phyloP scores from a whole-genome alignment of 2,888 invertebrate species.

The Tenthredo distinguenda region DNA sequence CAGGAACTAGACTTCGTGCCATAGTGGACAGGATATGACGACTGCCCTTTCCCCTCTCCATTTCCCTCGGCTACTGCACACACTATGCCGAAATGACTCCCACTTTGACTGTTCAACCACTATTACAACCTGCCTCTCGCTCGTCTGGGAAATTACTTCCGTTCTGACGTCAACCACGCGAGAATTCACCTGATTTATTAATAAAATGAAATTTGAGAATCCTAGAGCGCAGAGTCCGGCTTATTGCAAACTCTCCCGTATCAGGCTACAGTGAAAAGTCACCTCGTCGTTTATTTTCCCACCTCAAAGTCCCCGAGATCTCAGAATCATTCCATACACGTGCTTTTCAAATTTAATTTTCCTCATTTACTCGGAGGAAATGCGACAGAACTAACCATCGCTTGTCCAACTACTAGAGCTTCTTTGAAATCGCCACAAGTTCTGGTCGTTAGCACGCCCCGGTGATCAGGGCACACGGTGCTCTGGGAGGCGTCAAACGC shows the following conservation, averaged over 20 bases:
- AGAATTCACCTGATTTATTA: slow-evolving; percentile 21
- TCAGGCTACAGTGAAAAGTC: neutral
- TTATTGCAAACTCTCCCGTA: neutral
- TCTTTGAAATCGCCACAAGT: slow-evolving; percentile 49
- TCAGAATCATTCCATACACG: neutral
- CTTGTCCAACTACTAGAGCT: slow-evolving; percentile 30
- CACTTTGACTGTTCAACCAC: slow-evolving; percentile 78
- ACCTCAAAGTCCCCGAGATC: neutral
- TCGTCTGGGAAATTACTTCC: slow-evolving; percentile 78
- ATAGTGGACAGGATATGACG: slow-evolving; percentile 77
- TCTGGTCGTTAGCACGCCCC: slow-evolving; percentile 63
- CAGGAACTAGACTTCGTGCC: slow-evolving; percentile 49
- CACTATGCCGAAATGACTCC: slow-evolving; percentile 73
- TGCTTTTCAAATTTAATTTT: neutral
- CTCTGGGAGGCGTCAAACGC: slow-evolving; percentile 57
- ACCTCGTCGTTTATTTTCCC: neutral
- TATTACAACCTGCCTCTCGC: slow-evolving; percentile 71
- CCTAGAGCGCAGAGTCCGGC: neutral
- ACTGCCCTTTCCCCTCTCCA: slow-evolving; percentile 68
- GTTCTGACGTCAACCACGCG: slow-evolving; percentile 62
- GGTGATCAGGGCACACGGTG: slow-evolving; percentile 54
- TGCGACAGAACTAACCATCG: neutral
- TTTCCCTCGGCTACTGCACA: slow-evolving; percentile 58
- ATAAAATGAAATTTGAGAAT: neutral
- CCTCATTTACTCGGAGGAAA: neutral